Evolutionary conservation across 2,113 vertebrate species (phyloP).

Genomic region (Oreochromis niloticus): DNA sequence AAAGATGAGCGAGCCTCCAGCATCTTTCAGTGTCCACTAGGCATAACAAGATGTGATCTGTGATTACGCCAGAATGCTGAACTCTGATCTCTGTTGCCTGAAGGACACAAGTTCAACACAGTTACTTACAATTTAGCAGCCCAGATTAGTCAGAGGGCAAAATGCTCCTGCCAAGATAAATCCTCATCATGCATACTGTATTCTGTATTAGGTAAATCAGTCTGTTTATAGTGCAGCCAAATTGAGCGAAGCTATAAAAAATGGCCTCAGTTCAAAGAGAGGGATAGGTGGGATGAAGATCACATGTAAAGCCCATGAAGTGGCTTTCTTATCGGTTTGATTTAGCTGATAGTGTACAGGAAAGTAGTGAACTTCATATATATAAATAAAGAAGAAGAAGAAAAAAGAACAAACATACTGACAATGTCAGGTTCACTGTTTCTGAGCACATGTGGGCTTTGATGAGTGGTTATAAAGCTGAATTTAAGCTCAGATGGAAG

Average conservation of each 20-base stretch:
- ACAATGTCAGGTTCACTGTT: neutral
- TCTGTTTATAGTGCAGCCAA: slow-evolving; percentile 36
- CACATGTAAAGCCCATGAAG: neutral
- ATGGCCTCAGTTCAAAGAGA: neutral
- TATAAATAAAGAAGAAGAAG: neutral
- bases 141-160: slow-evolving; percentile 36
- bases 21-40: slow-evolving; percentile 40
- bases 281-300: neutral
- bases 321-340: fast-evolving
- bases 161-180: slow-evolving; percentile 39
- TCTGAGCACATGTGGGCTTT: neutral
- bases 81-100: slow-evolving; percentile 64
- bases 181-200: slow-evolving; percentile 31
- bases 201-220: slow-evolving; percentile 19
- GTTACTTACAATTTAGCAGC: slow-evolving; percentile 29
- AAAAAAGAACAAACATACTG: neutral
- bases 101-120: slow-evolving; percentile 58
- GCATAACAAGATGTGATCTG: slow-evolving; percentile 57
- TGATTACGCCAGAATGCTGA: slow-evolving; percentile 56
- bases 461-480: neutral
- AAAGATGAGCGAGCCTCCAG: neutral
- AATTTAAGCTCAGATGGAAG: neutral
- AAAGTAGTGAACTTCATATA: neutral
- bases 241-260: neutral
- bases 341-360: neutral